Base-by-base conservation (phyloP, 2,113 vertebrate species). In the Elachura formosa region DNA sequence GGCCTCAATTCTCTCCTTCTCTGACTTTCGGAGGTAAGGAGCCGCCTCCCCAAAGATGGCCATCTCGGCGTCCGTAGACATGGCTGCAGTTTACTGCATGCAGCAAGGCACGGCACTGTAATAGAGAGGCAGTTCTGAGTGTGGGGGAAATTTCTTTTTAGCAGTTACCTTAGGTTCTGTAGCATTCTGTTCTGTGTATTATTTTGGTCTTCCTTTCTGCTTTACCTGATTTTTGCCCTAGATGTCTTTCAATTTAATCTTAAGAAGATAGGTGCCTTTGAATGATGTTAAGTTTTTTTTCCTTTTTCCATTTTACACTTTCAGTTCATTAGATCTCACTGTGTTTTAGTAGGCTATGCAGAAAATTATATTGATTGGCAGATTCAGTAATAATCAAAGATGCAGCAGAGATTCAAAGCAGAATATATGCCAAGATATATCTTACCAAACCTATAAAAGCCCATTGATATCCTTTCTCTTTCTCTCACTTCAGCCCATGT, bases 11-110 rank as follows among this genome's bases (percentile, higher is more conserved):
- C 99, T 96, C 91, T 99, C 99, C 82, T 93, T 98, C 48, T 99
- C 99, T 61, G 98, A 93, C 43, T 99, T 99, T 3, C 98, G 98
- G 95, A 99, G 98, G 91, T 83, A 99, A 10, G 98, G 10, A 84
- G 98, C 98, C 2, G 98, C 98, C 54, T 55, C n/a, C 82, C 99
- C 99, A 69, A 98, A 99, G 38, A 96, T 77, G 5, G 98, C 98
- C 98, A 99, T 99, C 48, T 99, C 99, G 0, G 97, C 20, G 0
- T 99, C 98, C 0, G 95, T 18, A 18, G 98, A 98, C 99, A 99
- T 99, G 96, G 93, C 93, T 97, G 93, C 2, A 0, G n/a, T 59
- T 97, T 95, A 98, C 20, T 28, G 77, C 6, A 10, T 51, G 51
- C 81, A 94, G 82, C 84, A 69, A 74, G 6, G 25, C 58, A 84